Evolutionary conservation across 2,888 invertebrate species (phyloP).

Genomic region (Aleiodes leptofemur): DNA sequence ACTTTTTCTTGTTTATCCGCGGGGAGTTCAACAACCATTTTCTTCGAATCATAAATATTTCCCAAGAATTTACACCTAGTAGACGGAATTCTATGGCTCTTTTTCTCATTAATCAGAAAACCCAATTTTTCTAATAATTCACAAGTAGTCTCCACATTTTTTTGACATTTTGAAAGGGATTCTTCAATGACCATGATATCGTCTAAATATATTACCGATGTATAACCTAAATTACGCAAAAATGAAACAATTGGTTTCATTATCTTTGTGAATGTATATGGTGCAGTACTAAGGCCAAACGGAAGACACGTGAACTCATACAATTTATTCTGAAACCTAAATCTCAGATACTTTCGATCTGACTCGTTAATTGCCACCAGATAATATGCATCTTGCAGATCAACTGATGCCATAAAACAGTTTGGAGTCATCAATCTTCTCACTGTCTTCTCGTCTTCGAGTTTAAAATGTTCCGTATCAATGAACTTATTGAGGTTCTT

Average conservation of each 20-base stretch:
- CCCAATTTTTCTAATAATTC: no score
- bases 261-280: slow-evolving; percentile 61
- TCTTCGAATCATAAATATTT: no score
- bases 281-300: slow-evolving; percentile 59
- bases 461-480: slow-evolving; percentile 32
- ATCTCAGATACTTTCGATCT: slow-evolving; percentile 58
- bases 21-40: no score
- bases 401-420: slow-evolving; percentile 39
- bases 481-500: slow-evolving; percentile 27
- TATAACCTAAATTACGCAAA: background rate
- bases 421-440: slow-evolving; percentile 5
- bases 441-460: slow-evolving; percentile 33
- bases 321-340: slow-evolving; percentile 47
- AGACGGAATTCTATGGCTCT: no score
- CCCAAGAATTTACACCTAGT: no score
- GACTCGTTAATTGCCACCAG: slow-evolving; percentile 49
- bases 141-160: no score
- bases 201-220: no score
- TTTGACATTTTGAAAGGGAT: no score
- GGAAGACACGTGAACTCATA: slow-evolving; percentile 59
- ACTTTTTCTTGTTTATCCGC: no score
- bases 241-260: slow-evolving; percentile 46
- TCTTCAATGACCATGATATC: no score
- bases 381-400: slow-evolving; percentile 47
- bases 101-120: no score